Evolutionary conservation across 37 sponge, comb jelly and placozoan species (phyloP), one percentile per base, ranked within the genome.

Genomic region (Crambe crambe): DNA sequence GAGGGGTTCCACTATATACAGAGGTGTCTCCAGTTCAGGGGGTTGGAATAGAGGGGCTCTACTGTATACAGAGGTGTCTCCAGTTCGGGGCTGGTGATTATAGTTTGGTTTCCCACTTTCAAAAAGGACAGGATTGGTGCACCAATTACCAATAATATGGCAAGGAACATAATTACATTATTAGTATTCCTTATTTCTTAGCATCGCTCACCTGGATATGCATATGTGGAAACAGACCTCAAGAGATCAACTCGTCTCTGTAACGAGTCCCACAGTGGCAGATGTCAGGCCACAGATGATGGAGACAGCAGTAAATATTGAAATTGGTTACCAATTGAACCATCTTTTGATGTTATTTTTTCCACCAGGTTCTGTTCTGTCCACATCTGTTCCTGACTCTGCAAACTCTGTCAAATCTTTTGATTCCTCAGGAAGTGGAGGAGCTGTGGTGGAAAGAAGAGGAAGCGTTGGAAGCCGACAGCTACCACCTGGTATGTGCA

Each of bases 401-500:
- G 56, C 68, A 3, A 12, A 12, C 35, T 5, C 34, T 23, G 57
- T 34, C 1, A 56, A 21, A 9, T 69, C 80, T 1, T 56, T 68
- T 79, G 80, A 58, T 2, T 57, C 60, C 35, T 47, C 69, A 29
- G 80, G 70, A 1, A 69, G 80, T 56, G 80, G 80, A 0, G 80
- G 70, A 35, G 70, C 80, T 1, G 37, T 56, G 69, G 76, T 74
- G 12, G 37, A 38, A 1, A 26, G 57, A 10, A 76, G 61, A 26
- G 32, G 5, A 2, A 22, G 15, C 32, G 34, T 15, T 41, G 74
- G 74, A 9, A 51, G 36, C 10, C 31, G 10, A 31, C 12, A 5
- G 17, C 35, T 18, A 2, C 31, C 27, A 31, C 66, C 66, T 31
- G 66, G 35, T 65, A 65, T 2, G 35, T 29, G n/a, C n/a, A n/a